These are phyloP conservation scores for Oreochromis niloticus DNA, from an alignment of 2,113 vertebrate genomes.

Conservation along the genomic window DNA sequence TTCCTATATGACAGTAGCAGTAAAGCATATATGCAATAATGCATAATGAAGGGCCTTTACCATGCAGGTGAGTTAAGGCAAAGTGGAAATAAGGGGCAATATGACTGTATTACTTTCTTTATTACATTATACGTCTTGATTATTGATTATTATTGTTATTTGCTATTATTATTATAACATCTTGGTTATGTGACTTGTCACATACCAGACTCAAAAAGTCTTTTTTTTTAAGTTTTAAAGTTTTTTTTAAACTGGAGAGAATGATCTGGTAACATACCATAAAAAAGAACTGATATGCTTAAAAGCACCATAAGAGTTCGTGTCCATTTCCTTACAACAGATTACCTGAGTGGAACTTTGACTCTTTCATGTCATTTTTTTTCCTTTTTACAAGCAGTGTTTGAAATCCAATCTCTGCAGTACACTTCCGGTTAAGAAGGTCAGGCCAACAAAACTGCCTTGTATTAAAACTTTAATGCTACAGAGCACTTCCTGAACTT, in stretches of 20 bases:
- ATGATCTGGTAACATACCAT: not conserved
- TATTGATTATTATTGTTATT: not conserved
- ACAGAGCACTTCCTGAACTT: not conserved
- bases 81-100: not conserved
- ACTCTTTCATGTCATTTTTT: not conserved
- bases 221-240: not conserved
- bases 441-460: not conserved
- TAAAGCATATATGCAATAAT: not conserved
- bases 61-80: not conserved
- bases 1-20: not conserved
- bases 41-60: not conserved
- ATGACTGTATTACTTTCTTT: not conserved
- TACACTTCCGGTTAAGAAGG: not conserved
- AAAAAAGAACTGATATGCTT: not conserved
- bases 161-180: not conserved
- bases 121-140: not conserved
- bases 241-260: not conserved
- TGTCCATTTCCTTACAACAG: not conserved
- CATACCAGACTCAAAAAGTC: not conserved
- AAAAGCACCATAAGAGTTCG: not conserved
- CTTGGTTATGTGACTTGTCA: not conserved
- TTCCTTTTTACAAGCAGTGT: not conserved
- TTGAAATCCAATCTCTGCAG: not conserved
- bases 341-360: not conserved
- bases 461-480: not conserved